Conservation (phyloP, 2,888 invertebrate genomes). For the Drosophila anomelani region DNA sequence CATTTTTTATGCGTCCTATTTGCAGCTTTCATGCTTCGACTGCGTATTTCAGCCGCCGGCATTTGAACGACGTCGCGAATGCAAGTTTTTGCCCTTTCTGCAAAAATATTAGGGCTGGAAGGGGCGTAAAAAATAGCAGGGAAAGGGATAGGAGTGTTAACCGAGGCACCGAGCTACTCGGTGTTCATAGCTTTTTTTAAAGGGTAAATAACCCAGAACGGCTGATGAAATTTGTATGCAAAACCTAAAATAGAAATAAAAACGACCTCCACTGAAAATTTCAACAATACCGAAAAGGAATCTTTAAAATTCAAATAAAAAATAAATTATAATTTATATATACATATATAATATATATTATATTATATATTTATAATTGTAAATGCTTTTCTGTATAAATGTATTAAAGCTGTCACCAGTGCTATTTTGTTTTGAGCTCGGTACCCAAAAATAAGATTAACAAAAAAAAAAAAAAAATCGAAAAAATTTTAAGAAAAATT, state of each 20-base stretch:
- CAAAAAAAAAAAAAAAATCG: background rate
- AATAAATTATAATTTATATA: background rate
- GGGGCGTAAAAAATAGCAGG: conserved; percentile 3
- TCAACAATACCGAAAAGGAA: no score
- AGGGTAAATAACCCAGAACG: conserved; percentile 57
- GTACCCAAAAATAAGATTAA: background rate
- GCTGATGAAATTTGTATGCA: conserved; percentile 61
- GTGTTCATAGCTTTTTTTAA: conserved; percentile 12
- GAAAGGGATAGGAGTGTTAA: background rate
- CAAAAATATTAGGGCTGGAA: conserved; percentile 22
- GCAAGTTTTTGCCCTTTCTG: conserved; percentile 45
- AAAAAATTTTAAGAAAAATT: background rate
- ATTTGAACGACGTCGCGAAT: conserved; percentile 40
- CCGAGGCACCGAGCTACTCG: background rate
- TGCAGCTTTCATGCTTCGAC: conserved; percentile 77
- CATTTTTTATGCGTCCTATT: conserved; percentile 58
- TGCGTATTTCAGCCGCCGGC: conserved; percentile 72
- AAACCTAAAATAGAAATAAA: conserved; percentile 37
- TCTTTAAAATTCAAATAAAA: background rate
- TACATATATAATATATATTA: background rate
- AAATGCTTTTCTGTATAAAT: background rate
- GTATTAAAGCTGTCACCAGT: no score
- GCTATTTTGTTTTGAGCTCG: background rate
- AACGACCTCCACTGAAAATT: background rate
- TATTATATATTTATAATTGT: no score